These are phyloP conservation scores for Leptodactylus fallax DNA, from an alignment of 2,797 vertebrate species.

Conservation along the genomic window DNA sequence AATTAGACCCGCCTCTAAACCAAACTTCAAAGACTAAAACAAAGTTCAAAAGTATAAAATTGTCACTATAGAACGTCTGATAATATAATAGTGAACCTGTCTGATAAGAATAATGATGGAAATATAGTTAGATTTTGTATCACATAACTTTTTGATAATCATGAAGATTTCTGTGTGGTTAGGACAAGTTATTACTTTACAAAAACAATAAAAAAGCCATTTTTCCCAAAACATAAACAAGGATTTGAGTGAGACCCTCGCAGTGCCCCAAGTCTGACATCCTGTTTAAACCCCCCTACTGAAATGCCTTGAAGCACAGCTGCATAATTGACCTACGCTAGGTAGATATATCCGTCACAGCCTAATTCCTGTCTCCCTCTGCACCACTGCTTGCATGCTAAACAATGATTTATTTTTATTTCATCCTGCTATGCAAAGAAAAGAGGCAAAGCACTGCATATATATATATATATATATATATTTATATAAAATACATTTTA, in stretches of 20 bases:
- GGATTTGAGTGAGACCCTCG: slow-evolving; percentile 30
- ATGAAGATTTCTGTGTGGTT: neutral
- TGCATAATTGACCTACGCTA: slow-evolving; percentile 63
- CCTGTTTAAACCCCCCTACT: slow-evolving; percentile 62
- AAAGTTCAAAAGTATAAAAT: neutral
- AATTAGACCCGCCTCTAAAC: no score
- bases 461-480: no score
- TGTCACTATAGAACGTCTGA: neutral
- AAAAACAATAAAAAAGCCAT: slow-evolving; percentile 37
- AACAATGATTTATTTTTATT: slow-evolving; percentile 56
- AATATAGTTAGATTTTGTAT: neutral
- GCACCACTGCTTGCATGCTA: slow-evolving; percentile 44
- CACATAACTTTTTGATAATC: neutral
- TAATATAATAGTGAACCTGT: neutral
- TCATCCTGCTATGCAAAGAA: slow-evolving; percentile 15
- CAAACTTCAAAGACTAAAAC: neutral
- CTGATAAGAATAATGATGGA: neutral
- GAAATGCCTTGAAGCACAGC: slow-evolving; percentile 64
- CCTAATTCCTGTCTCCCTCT: slow-evolving; percentile 58
- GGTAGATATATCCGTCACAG: slow-evolving; percentile 64
- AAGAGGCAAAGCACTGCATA: neutral
- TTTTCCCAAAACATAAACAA: slow-evolving; percentile 53
- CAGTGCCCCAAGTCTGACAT: slow-evolving; percentile 58
- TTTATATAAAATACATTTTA: no score
- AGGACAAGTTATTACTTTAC: slow-evolving; percentile 13